Evolutionary conservation across 37 sponge, comb jelly and placozoan genomes (phyloP).

Genomic region (Haliclona indistincta): DNA sequence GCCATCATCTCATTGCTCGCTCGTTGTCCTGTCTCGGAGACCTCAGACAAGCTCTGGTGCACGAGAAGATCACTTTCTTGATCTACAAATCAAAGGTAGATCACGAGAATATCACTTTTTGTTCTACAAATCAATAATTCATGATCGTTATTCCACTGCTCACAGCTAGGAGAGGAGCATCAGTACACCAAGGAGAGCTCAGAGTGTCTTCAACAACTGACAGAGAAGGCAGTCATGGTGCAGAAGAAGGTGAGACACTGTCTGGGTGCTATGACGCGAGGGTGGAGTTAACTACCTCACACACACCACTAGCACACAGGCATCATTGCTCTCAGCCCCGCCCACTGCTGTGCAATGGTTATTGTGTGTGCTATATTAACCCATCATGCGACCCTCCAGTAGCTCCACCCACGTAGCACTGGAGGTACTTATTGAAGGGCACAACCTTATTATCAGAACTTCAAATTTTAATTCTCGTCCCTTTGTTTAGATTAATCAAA

Average conservation of each 20-base stretch:
- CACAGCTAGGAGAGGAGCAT: constrained; percentile 73
- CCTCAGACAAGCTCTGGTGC: constrained; percentile 82
- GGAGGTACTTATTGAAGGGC: too few species aligned
- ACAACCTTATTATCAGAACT: too few species aligned
- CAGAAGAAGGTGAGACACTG: constrained; percentile 75
- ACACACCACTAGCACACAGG: too few species aligned
- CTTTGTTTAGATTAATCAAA: constrained; percentile 53
- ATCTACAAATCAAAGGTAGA: constrained; percentile 79
- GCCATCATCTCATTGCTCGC: constrained; percentile 77
- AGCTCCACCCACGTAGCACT: too few species aligned
- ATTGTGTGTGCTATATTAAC: too few species aligned
- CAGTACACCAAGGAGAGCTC: constrained; percentile 80
- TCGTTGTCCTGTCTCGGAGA: constrained; percentile 74
- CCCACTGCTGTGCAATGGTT: too few species aligned
- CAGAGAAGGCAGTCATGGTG: constrained; percentile 89
- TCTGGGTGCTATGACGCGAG: too few species aligned
- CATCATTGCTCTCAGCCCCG: too few species aligned
- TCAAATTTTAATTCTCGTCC: neutral
- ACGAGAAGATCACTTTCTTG: constrained; percentile 80
- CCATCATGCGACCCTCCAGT: too few species aligned
- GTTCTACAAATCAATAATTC: constrained; percentile 8
- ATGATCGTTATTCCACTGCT: neutral
- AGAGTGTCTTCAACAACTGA: constrained; percentile 75
- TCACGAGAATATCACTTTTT: neutral
- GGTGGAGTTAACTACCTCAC: too few species aligned